Base-by-base conservation (phyloP, 2,113 vertebrate genomes). In the Plectropomus leopardus region DNA sequence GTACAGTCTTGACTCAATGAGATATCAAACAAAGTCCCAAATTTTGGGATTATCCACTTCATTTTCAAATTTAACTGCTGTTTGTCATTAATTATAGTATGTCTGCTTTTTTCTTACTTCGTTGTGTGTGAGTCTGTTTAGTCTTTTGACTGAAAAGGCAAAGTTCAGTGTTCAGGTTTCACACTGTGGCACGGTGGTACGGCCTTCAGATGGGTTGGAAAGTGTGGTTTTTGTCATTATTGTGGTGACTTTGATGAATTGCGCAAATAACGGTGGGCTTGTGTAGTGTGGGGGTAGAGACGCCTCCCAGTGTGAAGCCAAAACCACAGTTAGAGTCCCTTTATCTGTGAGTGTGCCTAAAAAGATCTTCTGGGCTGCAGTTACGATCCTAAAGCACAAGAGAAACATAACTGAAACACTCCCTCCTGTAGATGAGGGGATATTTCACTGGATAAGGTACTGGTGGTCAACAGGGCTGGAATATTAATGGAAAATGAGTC, bases 221-320 rank as follows among this genome's bases (percentile, higher is more conserved):
- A 54, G 15, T 55, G 34, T 54, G 24, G 0, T 24, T 75, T 53
- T 51, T 26, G 26, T 55, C 19, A 19, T 17, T 74, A 51, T 61
- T 63, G 47, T 15, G 7, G 8, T 54, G 72, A 65, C 36, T 64
- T 75, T 54, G 47, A 64, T 74, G 16, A 42, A 14, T 60, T 23
- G 45, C 24, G 30, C 21, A 72, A 50, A 24, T 19, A 47, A 23
- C 55, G 28, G 45, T 2, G 10, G n/a, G 42, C 13, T 4, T 59
- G 55, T 50, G 45, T 32, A 11, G 42, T 23, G 19, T 14, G 1
- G 34, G 14, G 51, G 17, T 15, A 1, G 47, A 10, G 30, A 19
- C n/a, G 16, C 11, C 47, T n/a, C 23, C 23, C 23, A 42, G 9
- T 42, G 42, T 34, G 44, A 60, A 30, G 40, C 21, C 68, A 58